phyloP scores from a whole-genome alignment of 2,797 vertebrate genomes.

The Echeneis naucrates region DNA sequence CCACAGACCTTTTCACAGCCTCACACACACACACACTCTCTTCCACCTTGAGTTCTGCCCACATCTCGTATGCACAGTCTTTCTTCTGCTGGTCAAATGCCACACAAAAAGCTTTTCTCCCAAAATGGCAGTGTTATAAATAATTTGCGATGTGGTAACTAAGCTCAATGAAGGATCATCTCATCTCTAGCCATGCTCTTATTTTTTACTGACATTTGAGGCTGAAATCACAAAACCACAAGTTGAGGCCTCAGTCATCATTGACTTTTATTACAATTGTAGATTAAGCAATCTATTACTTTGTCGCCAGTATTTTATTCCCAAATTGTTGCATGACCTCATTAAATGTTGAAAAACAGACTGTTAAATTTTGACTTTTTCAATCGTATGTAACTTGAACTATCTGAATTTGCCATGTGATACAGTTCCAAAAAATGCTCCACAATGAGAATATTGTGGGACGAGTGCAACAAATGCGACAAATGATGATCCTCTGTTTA shows the following conservation, averaged over 20 bases:
- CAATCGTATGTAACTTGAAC: neutral
- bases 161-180: conserved; percentile 20
- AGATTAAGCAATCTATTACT: conserved; percentile 8
- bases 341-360: neutral
- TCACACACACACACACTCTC: neutral
- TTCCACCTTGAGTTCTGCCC: neutral
- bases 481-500: neutral
- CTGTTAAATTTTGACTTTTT: neutral
- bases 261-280: conserved; percentile 29
- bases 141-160: conserved; percentile 16
- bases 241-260: conserved; percentile 8
- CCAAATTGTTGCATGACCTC: too few relatives aligned
- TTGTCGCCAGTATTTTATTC: neutral
- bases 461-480: too few relatives aligned
- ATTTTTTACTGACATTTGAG: conserved; percentile 23
- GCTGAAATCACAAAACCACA: conserved; percentile 18
- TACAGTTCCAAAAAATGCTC: neutral
- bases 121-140: neutral
- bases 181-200: neutral
- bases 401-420: neutral
- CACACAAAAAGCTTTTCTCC: conserved; percentile 26
- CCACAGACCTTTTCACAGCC: neutral
- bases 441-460: neutral
- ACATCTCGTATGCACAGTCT: conserved; percentile 7
- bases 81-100: conserved; percentile 7